Base-by-base conservation (phyloP, 2,888 invertebrate genomes). In the Macrosoma leucophasiata region DNA sequence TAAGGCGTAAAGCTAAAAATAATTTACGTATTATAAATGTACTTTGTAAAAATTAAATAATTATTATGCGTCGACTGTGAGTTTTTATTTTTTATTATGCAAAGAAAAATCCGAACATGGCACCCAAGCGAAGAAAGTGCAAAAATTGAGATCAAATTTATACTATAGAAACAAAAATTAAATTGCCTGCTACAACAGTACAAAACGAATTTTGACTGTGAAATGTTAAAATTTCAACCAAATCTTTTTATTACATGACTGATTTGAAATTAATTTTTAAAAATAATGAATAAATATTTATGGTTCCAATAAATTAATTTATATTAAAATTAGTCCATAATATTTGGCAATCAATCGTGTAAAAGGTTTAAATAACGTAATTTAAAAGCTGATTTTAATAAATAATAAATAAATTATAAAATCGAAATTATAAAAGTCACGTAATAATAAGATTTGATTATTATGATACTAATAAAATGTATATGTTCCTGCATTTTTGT, bases 91-190 rank as follows among this genome's bases (percentile, higher is more conserved):
- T 53, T 58, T 75, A 77, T 77, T 76, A 77, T 78, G 78, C 75
- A 50, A 59, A 55, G 42, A 48, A 61, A 59, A 63, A 58, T 47
- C 57, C 55, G 50, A 58, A 65, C 60, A 79, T 74, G 81, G 76
- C 78, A 79, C 78, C 62, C 51, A 71, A 70, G 71, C 66, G 55
- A 60, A 55, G 59, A 52, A 55, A 49, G 69, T 65, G 73, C 71
- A 70, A 70, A 63, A 51, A 61, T 74, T 81, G 79, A 81, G 81
- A 81, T 82, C 81, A 78, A 70, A 68, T 65, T 65, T 58, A 62
- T 58, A 52, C 58, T 57, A 62, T 43, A 50, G 52, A 58, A 63
- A 58, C n/a, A 48, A 52, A 54, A 41, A 42, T 25, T 43, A 58
- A 76, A 79, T 79, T 82, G 82, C 82, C 82, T 79, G 81, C 81